These are phyloP conservation scores for Onychomys leucogaster DNA, from an alignment of 2,797 vertebrate genomes.

Conservation along the genomic window DNA sequence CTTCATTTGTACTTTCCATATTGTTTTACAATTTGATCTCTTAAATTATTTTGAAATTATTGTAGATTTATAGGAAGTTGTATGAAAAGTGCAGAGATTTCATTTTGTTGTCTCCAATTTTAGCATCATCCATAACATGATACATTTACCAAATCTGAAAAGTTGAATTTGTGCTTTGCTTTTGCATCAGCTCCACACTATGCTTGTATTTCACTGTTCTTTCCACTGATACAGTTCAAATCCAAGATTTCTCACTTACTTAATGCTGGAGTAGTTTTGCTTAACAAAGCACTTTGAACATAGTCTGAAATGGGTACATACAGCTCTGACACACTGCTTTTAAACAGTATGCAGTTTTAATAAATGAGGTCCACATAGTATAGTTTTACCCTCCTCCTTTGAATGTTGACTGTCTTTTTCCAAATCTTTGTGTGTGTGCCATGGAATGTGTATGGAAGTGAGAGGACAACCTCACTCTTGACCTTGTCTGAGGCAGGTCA, in stretches of 20 bases:
- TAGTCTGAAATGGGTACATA: not conserved
- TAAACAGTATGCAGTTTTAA: not conserved
- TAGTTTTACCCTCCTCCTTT: not conserved
- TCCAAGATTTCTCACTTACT: not conserved
- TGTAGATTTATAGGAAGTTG: not conserved
- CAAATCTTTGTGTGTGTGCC: not conserved
- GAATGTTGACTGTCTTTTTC: not conserved
- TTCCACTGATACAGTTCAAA: not conserved
- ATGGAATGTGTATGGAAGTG: not conserved
- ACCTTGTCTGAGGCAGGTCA: not conserved
- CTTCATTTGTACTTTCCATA: not conserved
- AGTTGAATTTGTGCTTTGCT: not conserved
- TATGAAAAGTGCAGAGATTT: not conserved
- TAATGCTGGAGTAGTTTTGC: not conserved
- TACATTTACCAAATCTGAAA: constrained; percentile 27
- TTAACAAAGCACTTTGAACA: not conserved
- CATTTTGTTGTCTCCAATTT: not conserved
- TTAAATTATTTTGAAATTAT: not conserved
- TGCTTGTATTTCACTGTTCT: not conserved
- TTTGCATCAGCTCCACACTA: not conserved
- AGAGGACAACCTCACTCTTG: not conserved
- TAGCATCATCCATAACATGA: not conserved
- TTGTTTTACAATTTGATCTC: not conserved
- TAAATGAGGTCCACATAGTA: not conserved
- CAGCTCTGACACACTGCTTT: not conserved